A percentile compares a stretch with the other conserved stretches of the same genome.
Evolutionary conservation across 2,113 vertebrate species (phyloP).

Genomic region (Helogale parvula): DNA sequence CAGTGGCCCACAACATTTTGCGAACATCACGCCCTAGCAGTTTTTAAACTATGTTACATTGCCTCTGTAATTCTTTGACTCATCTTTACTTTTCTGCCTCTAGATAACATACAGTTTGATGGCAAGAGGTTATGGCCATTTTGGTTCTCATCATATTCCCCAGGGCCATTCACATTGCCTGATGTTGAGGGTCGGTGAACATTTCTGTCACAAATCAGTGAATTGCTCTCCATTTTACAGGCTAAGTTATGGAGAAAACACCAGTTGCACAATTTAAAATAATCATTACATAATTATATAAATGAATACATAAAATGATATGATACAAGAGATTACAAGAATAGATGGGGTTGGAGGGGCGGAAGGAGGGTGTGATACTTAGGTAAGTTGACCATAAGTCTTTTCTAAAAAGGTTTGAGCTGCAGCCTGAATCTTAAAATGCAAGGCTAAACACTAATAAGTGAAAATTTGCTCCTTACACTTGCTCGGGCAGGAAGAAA

Average conservation of each 20-base stretch:
- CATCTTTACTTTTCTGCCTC: neutral
- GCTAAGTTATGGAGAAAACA: neutral
- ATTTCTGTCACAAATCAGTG: neutral
- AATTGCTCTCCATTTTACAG: neutral
- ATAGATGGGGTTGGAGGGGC: fast-evolving
- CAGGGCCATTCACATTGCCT: neutral
- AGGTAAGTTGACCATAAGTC: neutral
- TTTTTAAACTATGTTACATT: neutral
- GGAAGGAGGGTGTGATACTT: neutral
- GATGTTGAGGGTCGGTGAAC: neutral
- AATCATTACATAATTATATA: neutral
- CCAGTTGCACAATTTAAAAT: neutral
- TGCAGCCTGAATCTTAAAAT: neutral
- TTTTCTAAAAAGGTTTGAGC: neutral
- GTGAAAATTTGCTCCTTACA: neutral
- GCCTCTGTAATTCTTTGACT: neutral
- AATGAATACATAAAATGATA: neutral
- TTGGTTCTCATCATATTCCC: neutral
- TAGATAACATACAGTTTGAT: neutral
- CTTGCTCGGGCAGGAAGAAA: constrained; percentile 27
- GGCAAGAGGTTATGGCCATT: neutral
- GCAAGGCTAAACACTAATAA: neutral
- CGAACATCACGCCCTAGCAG: neutral
- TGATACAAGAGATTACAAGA: neutral
- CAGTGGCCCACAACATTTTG: neutral